Percentiles rank a stretch among this genome's conserved stretches.
phyloP scores from a whole-genome alignment of 1,140 invertebrate species.

The Portunus trituberculatus region DNA sequence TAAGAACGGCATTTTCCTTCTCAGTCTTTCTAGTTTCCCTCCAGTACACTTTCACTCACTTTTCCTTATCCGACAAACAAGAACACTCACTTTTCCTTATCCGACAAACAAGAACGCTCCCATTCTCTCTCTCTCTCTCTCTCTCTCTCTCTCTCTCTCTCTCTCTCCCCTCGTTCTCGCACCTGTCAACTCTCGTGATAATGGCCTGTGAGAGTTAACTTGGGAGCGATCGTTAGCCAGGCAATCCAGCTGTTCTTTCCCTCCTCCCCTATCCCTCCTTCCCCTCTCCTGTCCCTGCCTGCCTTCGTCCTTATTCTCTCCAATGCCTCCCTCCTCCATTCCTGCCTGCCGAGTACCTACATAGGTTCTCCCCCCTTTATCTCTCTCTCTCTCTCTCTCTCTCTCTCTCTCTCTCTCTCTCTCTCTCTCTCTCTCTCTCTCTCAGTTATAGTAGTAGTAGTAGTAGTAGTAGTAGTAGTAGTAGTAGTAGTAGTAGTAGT shows the following conservation, averaged over 20 bases:
- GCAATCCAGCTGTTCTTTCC: neutral
- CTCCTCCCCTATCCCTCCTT: neutral
- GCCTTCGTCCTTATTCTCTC: neutral
- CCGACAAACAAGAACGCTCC: too few relatives aligned
- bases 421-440: constrained; percentile 48
- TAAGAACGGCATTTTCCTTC: neutral
- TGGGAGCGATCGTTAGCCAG: neutral
- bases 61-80: too few relatives aligned
- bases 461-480: constrained; percentile 32
- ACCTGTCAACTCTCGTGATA: constrained; percentile 20
- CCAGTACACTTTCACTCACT: too few relatives aligned
- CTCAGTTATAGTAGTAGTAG: neutral
- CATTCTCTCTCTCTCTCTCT: neutral
- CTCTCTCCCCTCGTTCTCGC: neutral
- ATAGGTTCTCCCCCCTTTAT: neutral
- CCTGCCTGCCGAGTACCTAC: neutral
- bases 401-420: constrained; percentile 38
- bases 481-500: constrained; percentile 22
- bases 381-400: constrained; percentile 1
- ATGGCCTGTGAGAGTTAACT: constrained; percentile 9
- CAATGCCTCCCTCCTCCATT: neutral
- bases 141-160: neutral
- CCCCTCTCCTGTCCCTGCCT: neutral
- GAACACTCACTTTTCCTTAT: neutral
- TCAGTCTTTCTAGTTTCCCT: neutral